These are phyloP conservation scores for Baryphthengus martii DNA, from an alignment of 2,113 vertebrate species.

Conservation along the genomic window DNA sequence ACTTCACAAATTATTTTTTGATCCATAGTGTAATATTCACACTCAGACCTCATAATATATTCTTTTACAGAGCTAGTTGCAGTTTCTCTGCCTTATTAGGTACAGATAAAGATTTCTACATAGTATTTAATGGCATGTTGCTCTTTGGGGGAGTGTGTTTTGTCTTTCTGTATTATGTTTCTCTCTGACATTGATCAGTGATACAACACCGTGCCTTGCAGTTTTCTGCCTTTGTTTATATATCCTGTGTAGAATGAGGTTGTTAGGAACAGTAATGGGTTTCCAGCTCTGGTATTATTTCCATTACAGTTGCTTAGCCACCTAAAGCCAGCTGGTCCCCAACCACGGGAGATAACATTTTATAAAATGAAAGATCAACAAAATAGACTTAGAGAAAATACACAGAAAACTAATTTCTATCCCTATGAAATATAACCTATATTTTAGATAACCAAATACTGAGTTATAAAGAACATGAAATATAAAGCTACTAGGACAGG, in stretches of 20 bases:
- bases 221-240: not conserved
- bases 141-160: not conserved
- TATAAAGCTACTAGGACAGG: not conserved
- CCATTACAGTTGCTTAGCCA: not conserved
- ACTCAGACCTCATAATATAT: not conserved
- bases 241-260: not conserved
- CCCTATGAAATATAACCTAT: not conserved
- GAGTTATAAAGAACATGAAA: not conserved
- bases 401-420: not conserved
- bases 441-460: not conserved
- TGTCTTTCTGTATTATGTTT: not conserved
- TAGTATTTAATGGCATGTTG: not conserved
- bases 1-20: slow-evolving; percentile 6
- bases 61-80: not conserved
- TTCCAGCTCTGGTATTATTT: not conserved
- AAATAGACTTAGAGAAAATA: not conserved
- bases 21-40: not conserved
- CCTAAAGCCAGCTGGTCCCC: not conserved
- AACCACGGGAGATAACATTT: not conserved
- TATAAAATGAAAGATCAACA: not conserved
- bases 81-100: not conserved
- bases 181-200: not conserved
- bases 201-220: not conserved
- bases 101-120: not conserved
- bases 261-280: not conserved